A percentile compares a stretch with the other conserved stretches of the same genome.
Evolutionary conservation across 2,888 invertebrate genomes (phyloP).

Genomic region (Drosophila fulvimacula): DNA sequence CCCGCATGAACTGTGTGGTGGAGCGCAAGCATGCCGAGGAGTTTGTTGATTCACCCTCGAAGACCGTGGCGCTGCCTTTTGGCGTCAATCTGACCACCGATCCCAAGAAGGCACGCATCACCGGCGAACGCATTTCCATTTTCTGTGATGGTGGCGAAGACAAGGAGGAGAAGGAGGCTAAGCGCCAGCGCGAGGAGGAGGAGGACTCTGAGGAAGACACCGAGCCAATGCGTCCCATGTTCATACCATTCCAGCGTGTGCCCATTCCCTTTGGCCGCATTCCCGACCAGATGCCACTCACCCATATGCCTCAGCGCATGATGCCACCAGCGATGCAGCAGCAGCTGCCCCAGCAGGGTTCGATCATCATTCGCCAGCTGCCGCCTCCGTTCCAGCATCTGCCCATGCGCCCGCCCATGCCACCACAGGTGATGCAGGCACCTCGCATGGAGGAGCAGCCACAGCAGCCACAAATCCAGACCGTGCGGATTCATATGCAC

Average conservation of each 20-base stretch:
- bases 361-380: slow-evolving; percentile 81
- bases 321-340: slow-evolving; percentile 81
- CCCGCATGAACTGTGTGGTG: slow-evolving; percentile 95
- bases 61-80: slow-evolving; percentile 88
- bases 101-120: slow-evolving; percentile 89
- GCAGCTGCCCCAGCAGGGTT: slow-evolving; percentile 78
- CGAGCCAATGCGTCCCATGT: slow-evolving; percentile 84
- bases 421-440: slow-evolving; percentile 85
- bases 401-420: slow-evolving; percentile 84
- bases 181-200: slow-evolving; percentile 77
- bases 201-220: slow-evolving; percentile 82
- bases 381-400: slow-evolving; percentile 84
- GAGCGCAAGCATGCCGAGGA: slow-evolving; percentile 94
- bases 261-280: slow-evolving; percentile 86
- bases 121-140: slow-evolving; percentile 94
- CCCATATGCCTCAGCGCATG: slow-evolving; percentile 85
- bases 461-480: slow-evolving; percentile 74
- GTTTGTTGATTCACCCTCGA: slow-evolving; percentile 90
- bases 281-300: slow-evolving; percentile 86
- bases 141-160: slow-evolving; percentile 92
- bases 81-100: slow-evolving; percentile 90
- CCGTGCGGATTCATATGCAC: slow-evolving; percentile 85
- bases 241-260: slow-evolving; percentile 84
- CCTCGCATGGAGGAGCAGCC: slow-evolving; percentile 84
- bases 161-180: slow-evolving; percentile 70